Conservation (phyloP, 2,113 vertebrate species). For the Nicator chloris region DNA sequence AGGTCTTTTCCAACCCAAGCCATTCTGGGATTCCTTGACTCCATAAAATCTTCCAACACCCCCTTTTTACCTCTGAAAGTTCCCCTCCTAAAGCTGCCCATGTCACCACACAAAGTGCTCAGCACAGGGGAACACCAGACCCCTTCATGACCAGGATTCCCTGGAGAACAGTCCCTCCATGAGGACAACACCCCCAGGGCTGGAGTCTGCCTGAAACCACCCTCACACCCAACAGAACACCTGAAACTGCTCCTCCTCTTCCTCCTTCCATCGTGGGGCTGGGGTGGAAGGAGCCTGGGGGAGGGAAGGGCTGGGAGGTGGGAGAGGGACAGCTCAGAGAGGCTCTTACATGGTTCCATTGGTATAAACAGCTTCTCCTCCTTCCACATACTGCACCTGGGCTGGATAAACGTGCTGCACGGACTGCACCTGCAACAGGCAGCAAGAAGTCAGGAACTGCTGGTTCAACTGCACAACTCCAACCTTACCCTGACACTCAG, state of each 20-base stretch:
- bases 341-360: slow-evolving; percentile 92
- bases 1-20: background rate
- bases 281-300: background rate
- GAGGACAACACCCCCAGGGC: background rate
- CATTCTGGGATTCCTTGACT: background rate
- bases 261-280: background rate
- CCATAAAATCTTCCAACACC: background rate
- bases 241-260: background rate
- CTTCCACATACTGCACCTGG: slow-evolving; percentile 95
- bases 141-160: background rate
- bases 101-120: too few species aligned
- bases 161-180: background rate
- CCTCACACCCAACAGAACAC: accelerated
- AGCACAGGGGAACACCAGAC: background rate
- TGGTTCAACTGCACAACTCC: background rate
- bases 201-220: background rate
- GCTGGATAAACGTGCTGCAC: slow-evolving; percentile 90
- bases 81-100: background rate
- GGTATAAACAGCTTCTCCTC: slow-evolving; percentile 88
- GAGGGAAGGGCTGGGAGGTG: background rate
- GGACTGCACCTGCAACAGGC: slow-evolving; percentile 81
- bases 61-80: background rate
- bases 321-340: background rate
- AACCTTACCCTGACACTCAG: background rate
- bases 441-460: background rate